Evolutionary conservation across 1,140 invertebrate species (phyloP).

Genomic region (Rhopalosiphum padi): DNA sequence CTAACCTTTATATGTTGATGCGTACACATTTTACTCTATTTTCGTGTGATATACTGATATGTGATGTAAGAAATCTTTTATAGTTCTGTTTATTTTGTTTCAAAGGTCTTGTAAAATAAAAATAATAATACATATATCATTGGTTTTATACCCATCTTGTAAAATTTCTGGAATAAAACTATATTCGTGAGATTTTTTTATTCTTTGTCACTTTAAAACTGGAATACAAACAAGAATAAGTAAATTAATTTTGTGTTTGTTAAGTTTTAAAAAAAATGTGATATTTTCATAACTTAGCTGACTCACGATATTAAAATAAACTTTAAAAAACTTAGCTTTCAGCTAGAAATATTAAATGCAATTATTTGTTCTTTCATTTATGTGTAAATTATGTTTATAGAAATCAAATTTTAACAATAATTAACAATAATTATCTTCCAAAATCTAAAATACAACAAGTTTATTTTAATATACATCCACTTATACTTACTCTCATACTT

Average conservation of each 20-base stretch:
- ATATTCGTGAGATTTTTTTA: neutral
- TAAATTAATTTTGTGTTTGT: neutral
- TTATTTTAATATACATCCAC: neutral
- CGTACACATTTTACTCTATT: neutral
- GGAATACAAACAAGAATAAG: neutral
- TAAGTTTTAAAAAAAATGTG: neutral
- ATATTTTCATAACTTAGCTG: neutral
- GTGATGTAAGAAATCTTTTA: neutral
- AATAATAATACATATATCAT: neutral
- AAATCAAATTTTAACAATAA: neutral
- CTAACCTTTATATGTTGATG: neutral
- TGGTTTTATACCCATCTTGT: neutral
- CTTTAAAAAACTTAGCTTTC: neutral
- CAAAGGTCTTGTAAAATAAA: neutral
- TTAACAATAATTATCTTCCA: neutral
- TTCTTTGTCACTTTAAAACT: neutral
- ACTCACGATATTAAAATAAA: neutral
- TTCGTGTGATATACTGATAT: neutral
- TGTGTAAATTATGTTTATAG: neutral
- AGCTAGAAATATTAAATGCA: neutral
- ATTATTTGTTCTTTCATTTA: neutral
- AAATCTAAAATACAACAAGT: neutral
- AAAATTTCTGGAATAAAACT: neutral
- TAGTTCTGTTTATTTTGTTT: neutral
- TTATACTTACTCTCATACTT: neutral